Percentiles rank a stretch among this genome's conserved stretches.
Evolutionary conservation across 2,113 vertebrate genomes (phyloP).

Genomic region (Rousettus leschenaultii): DNA sequence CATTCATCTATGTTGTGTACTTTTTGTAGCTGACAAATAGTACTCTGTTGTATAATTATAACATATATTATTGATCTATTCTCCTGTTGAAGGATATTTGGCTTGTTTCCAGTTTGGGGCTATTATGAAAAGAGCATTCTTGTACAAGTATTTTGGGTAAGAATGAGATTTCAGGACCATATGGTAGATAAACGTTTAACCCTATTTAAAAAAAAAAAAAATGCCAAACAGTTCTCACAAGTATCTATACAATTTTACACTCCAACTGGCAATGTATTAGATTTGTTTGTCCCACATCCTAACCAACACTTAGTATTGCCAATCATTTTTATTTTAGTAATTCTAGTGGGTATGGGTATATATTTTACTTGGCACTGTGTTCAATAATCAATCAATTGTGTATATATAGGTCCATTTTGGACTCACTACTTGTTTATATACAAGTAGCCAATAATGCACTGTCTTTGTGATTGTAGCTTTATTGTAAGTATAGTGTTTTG

Average conservation of each 20-base stretch:
- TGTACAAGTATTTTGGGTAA: conserved; percentile 13
- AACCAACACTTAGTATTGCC: conserved; percentile 44
- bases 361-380: not conserved
- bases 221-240: conserved; percentile 42
- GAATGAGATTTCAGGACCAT: conserved; percentile 21
- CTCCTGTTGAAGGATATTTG: conserved; percentile 9
- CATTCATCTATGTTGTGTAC: not conserved
- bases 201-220: not conserved
- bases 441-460: not conserved
- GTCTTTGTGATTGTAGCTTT: not conserved
- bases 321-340: conserved; percentile 45
- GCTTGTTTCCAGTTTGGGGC: not conserved
- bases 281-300: not conserved
- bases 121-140: conserved; percentile 20
- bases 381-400: not conserved
- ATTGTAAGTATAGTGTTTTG: not conserved
- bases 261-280: not conserved
- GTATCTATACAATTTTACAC: conserved; percentile 14
- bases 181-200: not conserved
- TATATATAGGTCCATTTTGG: not conserved
- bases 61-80: not conserved
- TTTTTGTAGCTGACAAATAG: not conserved
- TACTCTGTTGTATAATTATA: not conserved
- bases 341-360: not conserved
- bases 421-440: not conserved